Evolutionary conservation across 2,113 vertebrate genomes (phyloP).

Genomic region (Dermatemys mawii): DNA sequence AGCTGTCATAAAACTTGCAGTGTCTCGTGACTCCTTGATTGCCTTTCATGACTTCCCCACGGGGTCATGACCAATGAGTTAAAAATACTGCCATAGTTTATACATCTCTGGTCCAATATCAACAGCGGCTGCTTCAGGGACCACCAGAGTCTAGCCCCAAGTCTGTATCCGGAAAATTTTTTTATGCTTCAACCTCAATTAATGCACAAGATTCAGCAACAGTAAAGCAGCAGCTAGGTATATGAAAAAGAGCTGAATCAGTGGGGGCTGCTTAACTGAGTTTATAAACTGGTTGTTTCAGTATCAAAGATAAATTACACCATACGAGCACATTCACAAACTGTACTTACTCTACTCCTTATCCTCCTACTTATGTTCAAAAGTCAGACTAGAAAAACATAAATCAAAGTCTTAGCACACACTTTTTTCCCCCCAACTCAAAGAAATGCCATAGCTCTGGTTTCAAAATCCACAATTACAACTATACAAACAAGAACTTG

Average conservation of each 20-base stretch:
- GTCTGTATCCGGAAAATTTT: background rate
- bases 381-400: conserved; percentile 66
- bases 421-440: conserved; percentile 44
- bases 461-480: conserved; percentile 9
- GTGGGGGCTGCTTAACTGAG: conserved; percentile 39
- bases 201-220: background rate
- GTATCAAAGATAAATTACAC: conserved; percentile 65
- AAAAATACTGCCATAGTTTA: background rate
- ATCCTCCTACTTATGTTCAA: conserved; percentile 62
- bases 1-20: background rate
- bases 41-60: background rate
- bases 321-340: conserved; percentile 53
- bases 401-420: conserved; percentile 65
- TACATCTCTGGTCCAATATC: accelerated
- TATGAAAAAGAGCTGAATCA: conserved; percentile 35
- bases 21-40: background rate
- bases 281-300: conserved; percentile 59
- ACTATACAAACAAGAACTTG: conserved; percentile 30
- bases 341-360: conserved; percentile 53
- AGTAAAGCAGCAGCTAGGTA: background rate
- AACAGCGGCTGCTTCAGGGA: background rate
- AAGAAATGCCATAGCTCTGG: conserved; percentile 36
- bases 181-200: background rate
- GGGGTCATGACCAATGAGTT: background rate
- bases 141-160: background rate